phyloP scores from a whole-genome alignment of 2,888 invertebrate species.

The Syrista parreyssii region DNA sequence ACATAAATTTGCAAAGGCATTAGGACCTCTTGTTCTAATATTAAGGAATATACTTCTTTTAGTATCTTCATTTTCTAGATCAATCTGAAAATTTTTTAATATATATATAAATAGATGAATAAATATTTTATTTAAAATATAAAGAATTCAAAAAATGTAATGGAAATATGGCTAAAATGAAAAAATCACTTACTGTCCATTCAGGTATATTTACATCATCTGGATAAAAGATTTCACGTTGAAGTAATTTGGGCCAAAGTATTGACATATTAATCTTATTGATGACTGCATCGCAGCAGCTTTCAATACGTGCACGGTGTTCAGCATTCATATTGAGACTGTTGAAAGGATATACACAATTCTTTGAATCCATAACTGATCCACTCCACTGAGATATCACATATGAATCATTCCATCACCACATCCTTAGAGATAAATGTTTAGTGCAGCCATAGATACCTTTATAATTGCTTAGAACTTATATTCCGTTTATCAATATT shows the following conservation, averaged over 20 bases:
- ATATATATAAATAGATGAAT: not conserved
- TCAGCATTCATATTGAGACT: conserved; percentile 43
- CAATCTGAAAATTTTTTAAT: conserved; percentile 36
- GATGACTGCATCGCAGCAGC: conserved; percentile 38
- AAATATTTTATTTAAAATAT: not conserved
- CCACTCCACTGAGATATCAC: not conserved
- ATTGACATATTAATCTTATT: conserved; percentile 37
- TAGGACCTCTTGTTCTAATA: conserved; percentile 57
- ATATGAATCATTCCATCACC: not conserved
- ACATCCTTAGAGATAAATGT: too few relatives aligned
- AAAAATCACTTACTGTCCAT: conserved; percentile 48
- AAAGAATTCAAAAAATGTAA: not conserved
- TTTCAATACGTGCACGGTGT: conserved; percentile 48
- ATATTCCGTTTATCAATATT: not conserved
- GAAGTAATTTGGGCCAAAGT: conserved; percentile 54
- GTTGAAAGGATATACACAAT: not conserved
- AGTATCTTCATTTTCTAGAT: conserved; percentile 33
- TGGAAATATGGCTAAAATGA: not conserved
- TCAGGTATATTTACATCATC: conserved; percentile 53
- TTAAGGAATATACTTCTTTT: conserved; percentile 45
- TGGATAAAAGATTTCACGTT: conserved; percentile 49
- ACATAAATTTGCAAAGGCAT: conserved; percentile 52
- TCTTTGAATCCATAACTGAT: not conserved
- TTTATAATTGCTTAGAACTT: not conserved
- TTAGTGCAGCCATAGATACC: too few relatives aligned